Conservation (phyloP, 2,797 vertebrate species). For the Ctenopoma kingsleyae region DNA sequence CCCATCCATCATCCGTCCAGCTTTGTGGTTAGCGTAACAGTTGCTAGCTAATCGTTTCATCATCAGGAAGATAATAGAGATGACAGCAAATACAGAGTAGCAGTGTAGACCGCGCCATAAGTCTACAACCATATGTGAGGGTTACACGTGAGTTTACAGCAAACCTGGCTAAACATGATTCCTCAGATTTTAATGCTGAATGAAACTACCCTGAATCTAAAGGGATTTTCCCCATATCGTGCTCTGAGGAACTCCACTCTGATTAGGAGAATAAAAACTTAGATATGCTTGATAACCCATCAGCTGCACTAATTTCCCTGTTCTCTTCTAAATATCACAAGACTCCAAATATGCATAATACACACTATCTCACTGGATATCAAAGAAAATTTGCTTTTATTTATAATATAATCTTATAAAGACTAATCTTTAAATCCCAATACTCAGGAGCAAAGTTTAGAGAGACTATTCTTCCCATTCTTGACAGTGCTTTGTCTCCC, state of each 20-base stretch:
- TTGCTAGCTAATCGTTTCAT: constrained; percentile 90
- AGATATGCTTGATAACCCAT: constrained; percentile 56
- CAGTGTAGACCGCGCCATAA: constrained; percentile 82
- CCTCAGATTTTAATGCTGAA: constrained; percentile 30
- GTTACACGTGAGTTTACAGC: constrained; percentile 36
- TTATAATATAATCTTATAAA: constrained; percentile 39
- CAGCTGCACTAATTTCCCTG: constrained; percentile 55
- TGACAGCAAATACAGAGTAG: constrained; percentile 84
- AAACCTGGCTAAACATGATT: constrained; percentile 9
- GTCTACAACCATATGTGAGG: constrained; percentile 13
- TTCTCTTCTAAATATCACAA: constrained; percentile 35
- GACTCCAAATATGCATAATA: constrained; percentile 39
- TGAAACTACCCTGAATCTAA: constrained; percentile 23
- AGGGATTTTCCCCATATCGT: constrained; percentile 20
- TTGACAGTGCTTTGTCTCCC: constrained; percentile 34
- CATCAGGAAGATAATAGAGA: constrained; percentile 87
- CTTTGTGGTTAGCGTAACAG: constrained; percentile 86
- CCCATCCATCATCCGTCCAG: constrained; percentile 82
- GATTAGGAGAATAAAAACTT: constrained; percentile 42
- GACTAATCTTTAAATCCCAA: constrained; percentile 55
- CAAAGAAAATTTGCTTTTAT: constrained; percentile 23
- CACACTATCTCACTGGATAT: constrained; percentile 25
- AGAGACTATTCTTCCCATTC: constrained; percentile 21
- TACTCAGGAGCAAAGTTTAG: constrained; percentile 38
- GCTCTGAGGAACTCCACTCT: constrained; percentile 28